These are phyloP conservation scores for Leptopterna dolabrata DNA, from an alignment of 2,888 invertebrate genomes.

Conservation along the genomic window DNA sequence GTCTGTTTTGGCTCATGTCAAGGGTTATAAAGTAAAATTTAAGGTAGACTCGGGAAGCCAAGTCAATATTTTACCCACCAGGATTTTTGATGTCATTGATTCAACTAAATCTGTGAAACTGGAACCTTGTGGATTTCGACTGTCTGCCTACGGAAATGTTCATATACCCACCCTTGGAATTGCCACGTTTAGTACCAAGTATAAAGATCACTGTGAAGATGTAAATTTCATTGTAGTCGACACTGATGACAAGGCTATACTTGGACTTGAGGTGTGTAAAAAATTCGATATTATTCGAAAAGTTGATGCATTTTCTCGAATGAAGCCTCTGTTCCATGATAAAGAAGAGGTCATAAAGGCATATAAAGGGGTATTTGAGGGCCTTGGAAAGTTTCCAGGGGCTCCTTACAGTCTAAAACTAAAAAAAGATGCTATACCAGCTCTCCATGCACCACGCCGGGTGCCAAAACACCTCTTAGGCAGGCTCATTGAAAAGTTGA, in stretches of 20 bases:
- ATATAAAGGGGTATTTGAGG: conserved; percentile 4
- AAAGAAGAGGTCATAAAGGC: neutral
- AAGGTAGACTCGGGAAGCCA: too few relatives aligned
- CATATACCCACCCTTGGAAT: too few relatives aligned
- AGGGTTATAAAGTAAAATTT: too few relatives aligned
- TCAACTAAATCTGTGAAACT: too few relatives aligned
- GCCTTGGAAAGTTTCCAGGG: neutral
- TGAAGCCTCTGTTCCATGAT: neutral
- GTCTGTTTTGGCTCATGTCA: too few relatives aligned
- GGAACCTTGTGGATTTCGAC: too few relatives aligned
- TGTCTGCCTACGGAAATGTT: too few relatives aligned
- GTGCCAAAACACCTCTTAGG: neutral
- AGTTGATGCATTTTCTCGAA: too few relatives aligned
- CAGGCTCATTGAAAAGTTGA: neutral
- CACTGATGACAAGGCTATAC: neutral
- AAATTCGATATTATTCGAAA: too few relatives aligned
- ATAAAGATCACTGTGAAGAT: neutral
- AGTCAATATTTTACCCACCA: too few relatives aligned
- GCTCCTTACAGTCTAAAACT: conserved; percentile 30
- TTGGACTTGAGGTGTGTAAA: neutral
- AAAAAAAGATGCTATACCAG: conserved; percentile 59
- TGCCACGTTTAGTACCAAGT: neutral
- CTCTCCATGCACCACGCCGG: neutral
- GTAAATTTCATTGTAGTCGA: neutral
- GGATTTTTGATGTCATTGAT: too few relatives aligned